Base-by-base conservation (phyloP, 2,113 vertebrate genomes). In the Scomber scombrus region DNA sequence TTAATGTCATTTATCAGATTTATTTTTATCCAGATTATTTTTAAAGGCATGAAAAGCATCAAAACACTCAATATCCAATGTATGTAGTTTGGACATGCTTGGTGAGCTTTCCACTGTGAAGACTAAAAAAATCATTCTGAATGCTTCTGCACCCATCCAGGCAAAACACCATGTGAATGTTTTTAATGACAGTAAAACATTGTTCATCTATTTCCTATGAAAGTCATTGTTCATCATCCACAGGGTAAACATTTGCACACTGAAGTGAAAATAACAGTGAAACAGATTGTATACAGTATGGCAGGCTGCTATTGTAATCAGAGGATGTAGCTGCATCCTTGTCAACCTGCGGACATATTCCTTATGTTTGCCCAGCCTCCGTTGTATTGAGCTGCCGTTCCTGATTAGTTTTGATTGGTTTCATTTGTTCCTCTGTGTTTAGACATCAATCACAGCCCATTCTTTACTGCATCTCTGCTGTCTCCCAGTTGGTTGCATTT, bases 401-500 rank as follows among this genome's bases (percentile, higher is more conserved):
- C 78, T 89, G 80, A 91, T 94, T 92, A 93, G 80, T 88, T 89
- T 74, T 85, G 84, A 93, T 84, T 91, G 84, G 71, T 84, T 93
- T 86, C 83, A 86, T 91, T 92, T 85, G 81, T 85, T 90, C 78
- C 80, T 84, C 46, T 26, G 70, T 89, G 89, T 92, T 91, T 80
- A 82, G 78, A 84, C 84, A 90, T 91, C 87, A 91, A 91, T 86
- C 90, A 91, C 51, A 43, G 40, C 34, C 52, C 71, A 67, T 72
- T 60, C 71, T 71, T 77, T 62, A 78, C 75, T n/a, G 65, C 65
- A 79, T 70, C 61, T 64, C 40, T 12, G 16, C 54, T 57, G 54
- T 76, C 71, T 80, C 71, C 60, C 86, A 90, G 75, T 86, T 92
- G 82, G 75, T 71, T 90, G 47, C 72, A 26, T 55, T 78, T 34